phyloP scores from a whole-genome alignment of 2,888 invertebrate genomes.

The Acrocera orbiculus region DNA sequence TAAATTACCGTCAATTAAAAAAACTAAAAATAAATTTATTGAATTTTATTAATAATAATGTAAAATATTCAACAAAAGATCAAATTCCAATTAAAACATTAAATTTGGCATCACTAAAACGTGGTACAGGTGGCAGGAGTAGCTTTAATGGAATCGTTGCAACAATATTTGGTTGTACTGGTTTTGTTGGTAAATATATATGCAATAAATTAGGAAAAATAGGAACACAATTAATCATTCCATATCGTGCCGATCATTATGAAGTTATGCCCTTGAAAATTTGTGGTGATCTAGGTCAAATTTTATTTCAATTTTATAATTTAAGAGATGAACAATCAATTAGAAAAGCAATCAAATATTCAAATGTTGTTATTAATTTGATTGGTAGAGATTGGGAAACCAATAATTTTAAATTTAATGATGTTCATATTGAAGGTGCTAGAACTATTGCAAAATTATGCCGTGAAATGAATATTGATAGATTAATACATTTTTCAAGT shows the following conservation, averaged over 20 bases:
- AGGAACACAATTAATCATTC: conserved; percentile 76
- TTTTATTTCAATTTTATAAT: conserved; percentile 72
- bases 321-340: conserved; percentile 75
- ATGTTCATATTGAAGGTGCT: conserved; percentile 80
- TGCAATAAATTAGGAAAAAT: conserved; percentile 78
- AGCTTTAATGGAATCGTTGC: conserved; percentile 94
- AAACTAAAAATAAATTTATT: no score
- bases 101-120: conserved; percentile 50
- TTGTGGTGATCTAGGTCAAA: conserved; percentile 87
- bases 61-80: conserved; percentile 21
- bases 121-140: conserved; percentile 83
- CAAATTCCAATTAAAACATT: conserved; percentile 31
- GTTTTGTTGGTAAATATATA: conserved; percentile 75
- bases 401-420: conserved; percentile 67
- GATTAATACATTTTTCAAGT: conserved; percentile 81
- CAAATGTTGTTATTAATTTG: conserved; percentile 92
- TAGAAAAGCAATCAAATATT: conserved; percentile 70
- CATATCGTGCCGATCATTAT: conserved; percentile 78
- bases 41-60: no score
- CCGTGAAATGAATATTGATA: conserved; percentile 67
- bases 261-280: conserved; percentile 62
- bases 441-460: conserved; percentile 57
- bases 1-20: no score
- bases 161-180: conserved; percentile 92
- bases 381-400: conserved; percentile 88